Base-by-base conservation (phyloP, 2,797 vertebrate species). In the Crax fasciolata region DNA sequence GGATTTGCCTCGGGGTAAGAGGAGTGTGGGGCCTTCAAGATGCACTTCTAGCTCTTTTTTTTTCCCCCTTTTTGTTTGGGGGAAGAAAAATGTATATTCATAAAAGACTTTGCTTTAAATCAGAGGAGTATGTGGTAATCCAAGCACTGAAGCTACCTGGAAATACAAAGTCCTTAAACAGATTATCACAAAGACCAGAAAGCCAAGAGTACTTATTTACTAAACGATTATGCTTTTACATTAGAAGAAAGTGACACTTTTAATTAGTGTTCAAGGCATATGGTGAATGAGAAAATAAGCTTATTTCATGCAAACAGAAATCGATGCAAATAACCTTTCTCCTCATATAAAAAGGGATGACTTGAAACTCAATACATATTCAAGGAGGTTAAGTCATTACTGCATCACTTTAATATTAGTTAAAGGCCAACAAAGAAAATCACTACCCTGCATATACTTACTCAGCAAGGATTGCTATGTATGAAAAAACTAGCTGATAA, bases 1-100 rank as follows among this genome's bases (percentile, higher is more conserved):
- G 97, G 97, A 98, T 98, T 98, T 98, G 98, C 98, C 98, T 98
- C 97, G 25, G 98, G 98, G 98, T 98, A 98, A 96, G 97, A 97
- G 96, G 97, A 98, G 93, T 95, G 92, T 88, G 78, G 94, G 96
- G 96, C 91, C 95, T 97, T 97, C 96, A 98, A 96, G 97, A 90
- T 94, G 93, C 21, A 43, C 74, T 95, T 96, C 75, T 38, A 96
- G 80, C 58, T 77, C 70, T 43, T 68, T 54, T 38, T 84, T 67
- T 94, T n/a, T n/a, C 43, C 44, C 15, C 7, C 27, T 63, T 77
- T 44, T 52, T 21, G 11, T n/a, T 95, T 57, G 41, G 4, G 18
- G 6, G 10, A 14, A 57, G 63, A 17, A 25, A 49, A 49, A 35
- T 20, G 9, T 58, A 5, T 67, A 59, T 83, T 88, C 76, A 51